Evolutionary conservation across 1,140 invertebrate species (phyloP).

Genomic region (Hycleus cichorii): DNA sequence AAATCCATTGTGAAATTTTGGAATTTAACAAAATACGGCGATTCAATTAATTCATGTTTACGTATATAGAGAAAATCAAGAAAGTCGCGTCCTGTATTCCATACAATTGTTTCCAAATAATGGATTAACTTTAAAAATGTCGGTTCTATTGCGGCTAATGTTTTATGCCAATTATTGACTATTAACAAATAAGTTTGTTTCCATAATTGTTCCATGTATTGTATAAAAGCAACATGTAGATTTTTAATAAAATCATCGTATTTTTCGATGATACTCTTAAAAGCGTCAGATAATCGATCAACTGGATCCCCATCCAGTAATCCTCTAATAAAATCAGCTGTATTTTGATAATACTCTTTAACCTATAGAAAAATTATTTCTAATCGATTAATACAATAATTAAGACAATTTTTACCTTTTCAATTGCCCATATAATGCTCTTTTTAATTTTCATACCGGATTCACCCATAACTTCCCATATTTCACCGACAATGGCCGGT

Average conservation of each 20-base stretch:
- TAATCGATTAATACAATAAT: background rate
- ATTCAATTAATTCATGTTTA: conserved; percentile 68
- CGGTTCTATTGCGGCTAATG: conserved; percentile 65
- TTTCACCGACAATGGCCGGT: conserved; percentile 69
- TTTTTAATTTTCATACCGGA: conserved; percentile 68
- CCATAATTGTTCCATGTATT: conserved; percentile 67
- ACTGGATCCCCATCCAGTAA: conserved; percentile 66
- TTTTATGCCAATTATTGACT: conserved; percentile 59
- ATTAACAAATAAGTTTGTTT: conserved; percentile 52
- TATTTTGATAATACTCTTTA: conserved; percentile 61
- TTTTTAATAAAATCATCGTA: conserved; percentile 73
- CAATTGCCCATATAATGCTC: conserved; percentile 65
- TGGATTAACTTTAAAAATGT: conserved; percentile 66
- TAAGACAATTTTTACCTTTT: conserved; percentile 43
- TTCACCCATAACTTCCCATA: conserved; percentile 76
- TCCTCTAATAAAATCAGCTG: conserved; percentile 57
- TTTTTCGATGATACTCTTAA: conserved; percentile 61
- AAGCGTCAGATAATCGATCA: conserved; percentile 54
- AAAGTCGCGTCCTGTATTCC: conserved; percentile 64
- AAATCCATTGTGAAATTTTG: conserved; percentile 72
- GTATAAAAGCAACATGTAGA: conserved; percentile 65
- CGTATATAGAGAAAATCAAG: conserved; percentile 73
- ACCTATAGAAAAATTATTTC: conserved; percentile 37
- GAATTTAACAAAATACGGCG: conserved; percentile 69
- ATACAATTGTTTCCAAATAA: conserved; percentile 63